Conservation (phyloP, 2,113 vertebrate genomes). For the Salvelinus namaycush region DNA sequence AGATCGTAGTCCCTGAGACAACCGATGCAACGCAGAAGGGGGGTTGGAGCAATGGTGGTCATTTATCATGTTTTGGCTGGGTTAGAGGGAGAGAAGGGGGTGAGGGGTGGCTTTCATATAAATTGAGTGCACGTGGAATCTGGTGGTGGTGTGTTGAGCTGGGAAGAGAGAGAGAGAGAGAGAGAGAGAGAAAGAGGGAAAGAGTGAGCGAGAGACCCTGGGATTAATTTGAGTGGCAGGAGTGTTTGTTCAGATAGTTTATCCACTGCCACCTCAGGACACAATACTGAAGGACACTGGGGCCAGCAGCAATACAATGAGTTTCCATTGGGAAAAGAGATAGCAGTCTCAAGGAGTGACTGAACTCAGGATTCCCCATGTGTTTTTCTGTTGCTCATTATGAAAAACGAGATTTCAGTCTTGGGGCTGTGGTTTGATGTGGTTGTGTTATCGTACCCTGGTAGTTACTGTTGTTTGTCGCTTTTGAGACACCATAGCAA, state of each 20-base stretch:
- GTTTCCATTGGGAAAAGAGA: conserved; percentile 44
- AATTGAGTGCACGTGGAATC: conserved; percentile 73
- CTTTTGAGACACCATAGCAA: no score
- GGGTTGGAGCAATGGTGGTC: conserved; percentile 50
- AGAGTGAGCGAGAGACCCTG: conserved; percentile 25
- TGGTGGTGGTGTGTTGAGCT: conserved; percentile 53
- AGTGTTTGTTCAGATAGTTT: conserved; percentile 71
- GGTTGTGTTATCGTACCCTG: no score
- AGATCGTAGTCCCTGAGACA: conserved; percentile 56
- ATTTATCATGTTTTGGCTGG: conserved; percentile 74
- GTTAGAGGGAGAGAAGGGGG: conserved; percentile 25
- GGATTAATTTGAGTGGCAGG: conserved; percentile 70
- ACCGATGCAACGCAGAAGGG: conserved; percentile 63
- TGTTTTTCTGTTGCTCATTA: neutral
- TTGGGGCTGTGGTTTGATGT: no score
- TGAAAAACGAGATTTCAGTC: no score
- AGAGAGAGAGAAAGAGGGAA: conserved; percentile 19
- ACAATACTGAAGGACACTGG: conserved; percentile 60
- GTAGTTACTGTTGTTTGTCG: no score
- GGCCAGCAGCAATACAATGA: conserved; percentile 42
- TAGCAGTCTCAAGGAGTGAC: conserved; percentile 57
- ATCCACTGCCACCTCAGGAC: conserved; percentile 63
- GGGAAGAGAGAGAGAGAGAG: conserved; percentile 19
- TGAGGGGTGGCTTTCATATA: conserved; percentile 60
- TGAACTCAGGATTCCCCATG: conserved; percentile 41